Conservation (phyloP, 2,888 invertebrate genomes). For the Lysandra bellargus region DNA sequence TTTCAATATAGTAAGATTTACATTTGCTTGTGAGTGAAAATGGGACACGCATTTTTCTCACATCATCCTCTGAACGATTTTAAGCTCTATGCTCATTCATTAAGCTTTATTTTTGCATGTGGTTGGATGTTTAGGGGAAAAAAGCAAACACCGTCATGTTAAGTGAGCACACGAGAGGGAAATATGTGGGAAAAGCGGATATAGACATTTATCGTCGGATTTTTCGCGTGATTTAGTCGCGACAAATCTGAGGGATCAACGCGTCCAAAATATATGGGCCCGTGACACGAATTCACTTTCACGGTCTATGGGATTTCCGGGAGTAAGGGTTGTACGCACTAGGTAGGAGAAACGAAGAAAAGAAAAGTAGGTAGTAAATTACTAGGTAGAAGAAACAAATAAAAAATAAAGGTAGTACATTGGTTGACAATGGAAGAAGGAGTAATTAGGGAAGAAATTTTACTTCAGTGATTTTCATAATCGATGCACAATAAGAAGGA, state of each 20-base stretch:
- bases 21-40: conserved; percentile 42
- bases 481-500: too few relatives aligned
- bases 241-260: conserved; percentile 75
- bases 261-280: conserved; percentile 54
- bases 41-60: conserved; percentile 58
- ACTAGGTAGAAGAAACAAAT: too few relatives aligned
- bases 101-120: conserved; percentile 46
- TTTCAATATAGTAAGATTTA: conserved; percentile 30
- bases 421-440: too few relatives aligned
- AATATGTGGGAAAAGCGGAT: conserved; percentile 80
- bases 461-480: too few relatives aligned
- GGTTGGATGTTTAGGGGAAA: conserved; percentile 55
- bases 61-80: conserved; percentile 36
- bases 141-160: conserved; percentile 79
- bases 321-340: background rate
- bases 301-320: conserved; percentile 28
- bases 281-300: conserved; percentile 31
- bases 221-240: conserved; percentile 77
- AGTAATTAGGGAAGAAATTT: too few relatives aligned
- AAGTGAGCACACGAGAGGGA: conserved; percentile 81
- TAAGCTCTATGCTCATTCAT: rapidly evolving
- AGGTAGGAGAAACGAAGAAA: background rate
- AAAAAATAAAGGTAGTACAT: too few relatives aligned
- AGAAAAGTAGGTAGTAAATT: background rate
- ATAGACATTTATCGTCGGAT: conserved; percentile 79